phyloP scores from a whole-genome alignment of 1,140 invertebrate species.

The Drosophila ohnishii region DNA sequence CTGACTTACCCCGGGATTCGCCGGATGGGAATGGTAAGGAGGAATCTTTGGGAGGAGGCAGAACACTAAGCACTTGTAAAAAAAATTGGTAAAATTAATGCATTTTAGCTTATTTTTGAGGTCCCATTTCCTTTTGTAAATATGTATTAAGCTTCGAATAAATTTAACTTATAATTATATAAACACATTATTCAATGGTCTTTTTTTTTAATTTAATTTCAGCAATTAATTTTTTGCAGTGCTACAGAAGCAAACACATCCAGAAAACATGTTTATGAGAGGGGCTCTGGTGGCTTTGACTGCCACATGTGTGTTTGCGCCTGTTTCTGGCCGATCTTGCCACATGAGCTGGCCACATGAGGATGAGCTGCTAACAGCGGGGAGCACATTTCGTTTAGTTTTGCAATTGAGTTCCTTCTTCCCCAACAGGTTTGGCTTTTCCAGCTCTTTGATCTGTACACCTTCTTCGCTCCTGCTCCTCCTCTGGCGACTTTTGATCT shows the following conservation, averaged over 20 bases:
- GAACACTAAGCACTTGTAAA: conserved; percentile 17
- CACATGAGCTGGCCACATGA: conserved; percentile 35
- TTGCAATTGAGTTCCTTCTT: conserved; percentile 52
- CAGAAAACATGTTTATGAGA: conserved; percentile 41
- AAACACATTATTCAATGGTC: no score
- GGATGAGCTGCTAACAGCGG: conserved; percentile 32
- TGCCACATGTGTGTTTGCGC: conserved; percentile 40
- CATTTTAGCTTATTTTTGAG: no score
- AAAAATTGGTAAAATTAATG: background rate
- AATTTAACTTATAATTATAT: no score
- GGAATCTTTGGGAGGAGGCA: conserved; percentile 25
- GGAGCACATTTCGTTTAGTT: conserved; percentile 39
- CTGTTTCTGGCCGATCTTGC: conserved; percentile 41
- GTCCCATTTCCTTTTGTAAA: no score
- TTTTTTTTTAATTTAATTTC: no score
- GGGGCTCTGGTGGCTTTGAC: conserved; percentile 18
- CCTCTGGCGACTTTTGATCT: conserved; percentile 67
- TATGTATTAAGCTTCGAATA: no score
- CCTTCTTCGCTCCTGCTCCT: conserved; percentile 4
- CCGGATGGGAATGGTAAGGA: conserved; percentile 30
- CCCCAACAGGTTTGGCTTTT: conserved; percentile 42
- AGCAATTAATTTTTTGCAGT: background rate
- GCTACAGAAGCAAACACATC: conserved; percentile 35
- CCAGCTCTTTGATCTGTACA: conserved; percentile 42
- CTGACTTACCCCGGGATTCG: conserved; percentile 56